These are phyloP conservation scores for Xanthostigma xanthostigma DNA, from an alignment of 2,888 invertebrate genomes.

Conservation along the genomic window DNA sequence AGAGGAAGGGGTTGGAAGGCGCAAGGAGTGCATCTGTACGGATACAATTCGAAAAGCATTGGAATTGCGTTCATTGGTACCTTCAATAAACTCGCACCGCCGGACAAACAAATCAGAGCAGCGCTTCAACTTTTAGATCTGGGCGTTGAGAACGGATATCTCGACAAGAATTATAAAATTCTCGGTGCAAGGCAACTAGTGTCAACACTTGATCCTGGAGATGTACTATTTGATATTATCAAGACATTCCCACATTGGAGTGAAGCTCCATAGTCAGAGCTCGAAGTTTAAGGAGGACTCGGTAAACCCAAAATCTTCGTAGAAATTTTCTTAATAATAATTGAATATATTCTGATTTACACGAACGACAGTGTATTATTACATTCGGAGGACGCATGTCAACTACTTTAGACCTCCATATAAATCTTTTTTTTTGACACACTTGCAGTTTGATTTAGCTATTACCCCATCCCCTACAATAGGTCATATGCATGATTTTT, in stretches of 20 bases:
- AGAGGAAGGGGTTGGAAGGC: slow-evolving; percentile 57
- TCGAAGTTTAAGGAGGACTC: too few species aligned
- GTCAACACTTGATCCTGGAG: slow-evolving; percentile 46
- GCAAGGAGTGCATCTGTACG: slow-evolving; percentile 47
- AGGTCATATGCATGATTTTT: too few species aligned
- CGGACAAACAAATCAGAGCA: slow-evolving; percentile 37
- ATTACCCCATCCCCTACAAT: too few species aligned
- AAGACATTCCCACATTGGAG: slow-evolving; percentile 48
- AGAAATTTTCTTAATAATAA: too few species aligned
- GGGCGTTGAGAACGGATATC: slow-evolving; percentile 40
- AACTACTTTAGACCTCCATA: too few species aligned
- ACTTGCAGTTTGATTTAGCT: too few species aligned
- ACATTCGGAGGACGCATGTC: too few species aligned
- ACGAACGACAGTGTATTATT: too few species aligned
- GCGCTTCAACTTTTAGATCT: slow-evolving; percentile 39
- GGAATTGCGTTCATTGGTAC: slow-evolving; percentile 52
- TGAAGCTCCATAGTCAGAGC: slow-evolving; percentile 12
- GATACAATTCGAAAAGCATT: slow-evolving; percentile 43
- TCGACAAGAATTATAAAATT: slow-evolving; percentile 43
- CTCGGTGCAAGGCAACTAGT: slow-evolving; percentile 46
- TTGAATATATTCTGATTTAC: too few species aligned
- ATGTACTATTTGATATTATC: slow-evolving; percentile 40
- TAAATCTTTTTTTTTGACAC: too few species aligned
- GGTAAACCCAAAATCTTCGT: too few species aligned
- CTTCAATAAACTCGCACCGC: slow-evolving; percentile 33